Base-by-base conservation (phyloP, 2,113 vertebrate genomes). In the Pelobates fuscus region DNA sequence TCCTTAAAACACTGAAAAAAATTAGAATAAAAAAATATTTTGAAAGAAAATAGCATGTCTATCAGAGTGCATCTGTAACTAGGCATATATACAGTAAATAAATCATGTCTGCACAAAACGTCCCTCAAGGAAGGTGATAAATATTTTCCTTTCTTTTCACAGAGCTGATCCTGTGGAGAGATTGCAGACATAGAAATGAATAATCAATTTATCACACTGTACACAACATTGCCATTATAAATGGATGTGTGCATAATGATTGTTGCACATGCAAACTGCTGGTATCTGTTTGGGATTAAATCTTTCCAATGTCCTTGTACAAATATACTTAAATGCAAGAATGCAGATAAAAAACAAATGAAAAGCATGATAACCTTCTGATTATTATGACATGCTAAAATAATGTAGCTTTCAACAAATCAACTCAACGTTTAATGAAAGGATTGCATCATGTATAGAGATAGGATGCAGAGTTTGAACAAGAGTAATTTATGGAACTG, bases 141-240 rank as follows among this genome's bases (percentile, higher is more conserved):
- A 75, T 75, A 67, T 67, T 75, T 67, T 59, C 63, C 55, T 75
- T 75, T 75, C 54, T 67, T 67, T 75, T 75, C 72, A 75, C 72
- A 59, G 52, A 59, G 24, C 72, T 44, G 72, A 67, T 75, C 72
- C 46, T 49, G 63, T 25, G 24, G 72, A 67, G 52, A 75, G 72
- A 75, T 67, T 75, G 61, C 52, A 41, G 59, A 75, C 72, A 75
- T 24, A 30, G 62, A 30, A 32, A 75, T 75, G 63, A 75, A 75
- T 75, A 67, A 75, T 60, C 72, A 75, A 46, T 67, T 67, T 67
- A 75, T 67, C 63, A 59, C 54, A 75, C 63, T 67, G 63, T 67
- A 75, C 41, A 60, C 32, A 59, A 24, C 25, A 59, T 29, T 75
- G 32, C 26, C 37, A 29, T 29, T 15, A 44, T 24, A 30, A 37